Percentiles rank a stretch among this genome's conserved stretches.
Conservation (phyloP, 2,113 vertebrate species). For the Cheilinus undulatus region DNA sequence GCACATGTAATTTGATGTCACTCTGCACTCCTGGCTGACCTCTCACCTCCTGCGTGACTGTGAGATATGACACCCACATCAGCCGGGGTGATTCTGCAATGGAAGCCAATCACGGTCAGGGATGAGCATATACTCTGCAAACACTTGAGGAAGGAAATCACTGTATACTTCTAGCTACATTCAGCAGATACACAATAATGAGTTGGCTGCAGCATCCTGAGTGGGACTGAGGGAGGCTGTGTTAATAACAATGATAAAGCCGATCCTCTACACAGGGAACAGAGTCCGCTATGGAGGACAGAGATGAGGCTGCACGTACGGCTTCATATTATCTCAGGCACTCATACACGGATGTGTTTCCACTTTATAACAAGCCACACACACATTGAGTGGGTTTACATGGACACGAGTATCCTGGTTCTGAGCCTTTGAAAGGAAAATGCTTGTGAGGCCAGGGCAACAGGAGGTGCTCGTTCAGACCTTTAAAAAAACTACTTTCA, state of each 20-base stretch:
- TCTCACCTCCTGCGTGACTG: constrained; percentile 36
- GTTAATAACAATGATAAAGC: constrained; percentile 35
- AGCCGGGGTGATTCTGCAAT: constrained; percentile 31
- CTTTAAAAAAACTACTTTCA: no score
- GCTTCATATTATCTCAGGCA: neutral
- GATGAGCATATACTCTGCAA: constrained; percentile 26
- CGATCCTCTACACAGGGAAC: neutral
- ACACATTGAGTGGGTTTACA: no score
- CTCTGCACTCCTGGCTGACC: neutral
- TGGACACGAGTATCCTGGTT: no score
- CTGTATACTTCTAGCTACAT: neutral
- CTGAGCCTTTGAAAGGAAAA: no score
- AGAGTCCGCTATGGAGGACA: neutral
- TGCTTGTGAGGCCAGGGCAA: no score
- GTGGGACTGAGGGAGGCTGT: constrained; percentile 1
- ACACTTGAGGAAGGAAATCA: constrained; percentile 35
- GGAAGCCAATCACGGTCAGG: constrained; percentile 48
- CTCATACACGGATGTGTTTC: no score
- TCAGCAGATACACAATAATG: constrained; percentile 20
- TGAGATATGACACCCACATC: constrained; percentile 40
- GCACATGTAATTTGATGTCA: constrained; percentile 34
- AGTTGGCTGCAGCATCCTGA: constrained; percentile 5
- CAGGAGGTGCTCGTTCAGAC: no score
- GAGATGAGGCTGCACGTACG: constrained; percentile 13
- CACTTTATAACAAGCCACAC: no score